These are phyloP conservation scores for Eriosoma lanigerum DNA, from an alignment of 1,140 invertebrate genomes.

Conservation along the genomic window DNA sequence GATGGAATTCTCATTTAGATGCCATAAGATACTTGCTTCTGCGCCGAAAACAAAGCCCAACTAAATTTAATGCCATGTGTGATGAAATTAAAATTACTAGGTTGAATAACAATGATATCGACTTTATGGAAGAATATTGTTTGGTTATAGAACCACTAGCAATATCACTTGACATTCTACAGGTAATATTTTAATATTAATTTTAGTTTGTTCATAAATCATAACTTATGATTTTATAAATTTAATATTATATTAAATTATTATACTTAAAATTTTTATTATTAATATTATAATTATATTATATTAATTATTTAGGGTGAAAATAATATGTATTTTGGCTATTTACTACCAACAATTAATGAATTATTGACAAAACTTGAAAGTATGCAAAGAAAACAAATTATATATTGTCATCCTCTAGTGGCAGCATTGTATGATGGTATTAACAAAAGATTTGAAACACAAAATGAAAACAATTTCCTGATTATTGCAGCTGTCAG, in stretches of 20 bases:
- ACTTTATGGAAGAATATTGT: neutral
- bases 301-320: neutral
- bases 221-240: neutral
- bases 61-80: neutral
- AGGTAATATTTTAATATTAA: neutral
- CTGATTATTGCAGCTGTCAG: too few species aligned
- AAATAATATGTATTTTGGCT: neutral
- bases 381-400: neutral
- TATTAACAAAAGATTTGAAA: too few species aligned
- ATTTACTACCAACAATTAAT: constrained; percentile 4
- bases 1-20: neutral
- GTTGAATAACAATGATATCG: neutral
- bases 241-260: neutral
- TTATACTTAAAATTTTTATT: neutral
- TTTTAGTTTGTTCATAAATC: neutral
- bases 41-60: neutral
- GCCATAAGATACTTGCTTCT: neutral
- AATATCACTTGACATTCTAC: constrained; percentile 16
- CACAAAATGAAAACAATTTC: too few species aligned
- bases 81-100: constrained; percentile 15
- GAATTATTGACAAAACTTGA: neutral
- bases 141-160: neutral
- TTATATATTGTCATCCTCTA: neutral
- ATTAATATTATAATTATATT: neutral
- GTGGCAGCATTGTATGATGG: too few species aligned